Evolutionary conservation across 2,888 invertebrate genomes (phyloP), one percentile per base, ranked within the genome.

Genomic region (Miltochrista miniata): DNA sequence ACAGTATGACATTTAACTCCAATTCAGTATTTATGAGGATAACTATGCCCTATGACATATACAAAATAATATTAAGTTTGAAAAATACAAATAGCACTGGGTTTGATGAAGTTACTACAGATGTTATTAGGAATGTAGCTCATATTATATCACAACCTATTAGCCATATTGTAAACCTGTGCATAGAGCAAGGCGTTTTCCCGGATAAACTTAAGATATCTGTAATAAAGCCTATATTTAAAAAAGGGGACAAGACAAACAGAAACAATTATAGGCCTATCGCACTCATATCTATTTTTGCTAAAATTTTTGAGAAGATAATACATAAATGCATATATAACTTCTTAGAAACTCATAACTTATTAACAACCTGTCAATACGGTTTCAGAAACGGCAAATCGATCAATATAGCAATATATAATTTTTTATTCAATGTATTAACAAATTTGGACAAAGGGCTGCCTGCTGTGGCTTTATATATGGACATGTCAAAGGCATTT

Each of bases 121-220:
- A 14, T 13, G 13, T 37, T 2, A 10, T 37, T 14, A 37, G 14
- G 7, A 13, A 37, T 37, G 10, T 7, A 7, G 36, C 36, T 1
- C 36, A 37, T 37, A 37, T 37, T 14, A 8, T 37, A 37, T 13
- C 36, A 1, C n/a, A 14, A 1, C 36, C 36, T 5, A 14, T 37
- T 7, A 37, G 36, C 10, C 9, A 37, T 15, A 15, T 37, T 37
- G 9, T 37, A 9, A 37, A 37, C 9, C 10, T 37, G 14, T 35
- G 35, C 11, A 12, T 35, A 12, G 35, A 35, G 11, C 12, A 40
- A n/a, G 40, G 40, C n/a, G n/a, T 29, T n/a, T 40, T 24, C 11
- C 40, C 40, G 11, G 40, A 40, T 7, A 40, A 40, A 40, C 12
- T 40, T n/a, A 40, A 40, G 18, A 24, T n/a, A 40, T 40, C 40